Evolutionary conservation across 2,888 invertebrate species (phyloP), one percentile per base, ranked within the genome.

Genomic region (Drosophila macrospina): DNA sequence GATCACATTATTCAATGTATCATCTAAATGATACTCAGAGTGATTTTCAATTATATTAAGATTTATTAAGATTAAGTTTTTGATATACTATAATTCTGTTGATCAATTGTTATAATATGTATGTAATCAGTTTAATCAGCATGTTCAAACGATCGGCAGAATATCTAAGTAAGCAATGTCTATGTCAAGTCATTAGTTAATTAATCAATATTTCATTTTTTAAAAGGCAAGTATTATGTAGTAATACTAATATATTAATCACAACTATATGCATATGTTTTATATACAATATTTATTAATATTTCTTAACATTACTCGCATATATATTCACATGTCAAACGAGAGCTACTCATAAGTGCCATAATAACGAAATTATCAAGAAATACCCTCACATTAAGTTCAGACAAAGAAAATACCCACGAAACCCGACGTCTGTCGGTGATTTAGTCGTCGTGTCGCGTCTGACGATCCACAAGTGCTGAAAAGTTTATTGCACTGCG

Each of bases 401-500:
- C 28, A 75, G 44, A 56, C 44, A 56, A 56, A 56, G 55, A 56
- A 79, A 76, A 34, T 2, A 10, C 34, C 15, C 47, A 59, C 54
- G 50, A 64, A 39, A 56, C 59, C 13, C 61, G 47, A 47, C 42
- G 56, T 70, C 54, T 54, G 36, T 39, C 45, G 15, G 41, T 52
- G 52, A 59, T 41, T 50, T 45, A 28, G 51, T 50, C 52, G 63
- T 69, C 24, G 54, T 32, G 54, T 32, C 61, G 59, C 41, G 42
- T 56, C 55, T 20, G 48, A 48, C 56, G 55, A 65, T 59, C 69
- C 51, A 69, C 76, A 78, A 86, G 86, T 77, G 74, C 74, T 86
- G 72, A 79, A 88, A 85, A 88, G 85, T 86, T 88, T 77, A 86
- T 88, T 86, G 89, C 85, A 81, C 85, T 81, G 67, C 42, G 42